phyloP scores from a whole-genome alignment of 2,113 vertebrate genomes.

The Planiliza haematocheilus region DNA sequence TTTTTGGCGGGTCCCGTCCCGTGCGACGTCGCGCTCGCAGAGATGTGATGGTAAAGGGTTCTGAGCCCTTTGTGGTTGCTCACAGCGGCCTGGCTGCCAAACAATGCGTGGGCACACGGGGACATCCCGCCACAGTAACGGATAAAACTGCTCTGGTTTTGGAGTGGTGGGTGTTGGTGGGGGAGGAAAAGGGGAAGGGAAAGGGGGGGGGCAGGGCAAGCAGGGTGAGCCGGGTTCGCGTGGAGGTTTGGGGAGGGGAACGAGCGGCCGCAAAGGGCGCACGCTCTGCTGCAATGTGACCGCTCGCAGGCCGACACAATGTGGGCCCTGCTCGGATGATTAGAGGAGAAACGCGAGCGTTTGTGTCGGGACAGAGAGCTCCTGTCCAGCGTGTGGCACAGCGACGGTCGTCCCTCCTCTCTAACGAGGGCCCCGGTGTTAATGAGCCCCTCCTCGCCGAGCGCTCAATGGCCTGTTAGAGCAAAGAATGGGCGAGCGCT shows the following conservation, averaged over 20 bases:
- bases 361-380: constrained; percentile 88
- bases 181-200: neutral
- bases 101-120: constrained; percentile 93
- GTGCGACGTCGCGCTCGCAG: constrained; percentile 65
- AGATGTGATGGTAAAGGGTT: constrained; percentile 94
- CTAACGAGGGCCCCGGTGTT: constrained; percentile 77
- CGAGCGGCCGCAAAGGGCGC: constrained; percentile 56
- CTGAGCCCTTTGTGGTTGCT: constrained; percentile 99
- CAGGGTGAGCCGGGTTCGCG: constrained; percentile 29
- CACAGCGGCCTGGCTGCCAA: constrained; percentile 88
- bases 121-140: constrained; percentile 94
- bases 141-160: constrained; percentile 89
- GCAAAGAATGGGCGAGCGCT: constrained; percentile 88
- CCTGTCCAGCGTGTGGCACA: constrained; percentile 92
- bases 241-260: constrained; percentile 43
- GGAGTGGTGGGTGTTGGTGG: constrained; percentile 28
- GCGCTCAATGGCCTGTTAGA: constrained; percentile 90
- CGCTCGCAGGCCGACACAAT: constrained; percentile 81
- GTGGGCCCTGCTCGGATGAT: constrained; percentile 83
- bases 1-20: constrained; percentile 82
- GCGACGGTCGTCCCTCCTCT: constrained; percentile 83
- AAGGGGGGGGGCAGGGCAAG: neutral
- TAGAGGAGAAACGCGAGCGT: constrained; percentile 90
- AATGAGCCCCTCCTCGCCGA: constrained; percentile 73
- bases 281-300: constrained; percentile 85